These are phyloP conservation scores for Neolamprologus fasciatus DNA, from an alignment of 2,113 vertebrate genomes.

Conservation along the genomic window DNA sequence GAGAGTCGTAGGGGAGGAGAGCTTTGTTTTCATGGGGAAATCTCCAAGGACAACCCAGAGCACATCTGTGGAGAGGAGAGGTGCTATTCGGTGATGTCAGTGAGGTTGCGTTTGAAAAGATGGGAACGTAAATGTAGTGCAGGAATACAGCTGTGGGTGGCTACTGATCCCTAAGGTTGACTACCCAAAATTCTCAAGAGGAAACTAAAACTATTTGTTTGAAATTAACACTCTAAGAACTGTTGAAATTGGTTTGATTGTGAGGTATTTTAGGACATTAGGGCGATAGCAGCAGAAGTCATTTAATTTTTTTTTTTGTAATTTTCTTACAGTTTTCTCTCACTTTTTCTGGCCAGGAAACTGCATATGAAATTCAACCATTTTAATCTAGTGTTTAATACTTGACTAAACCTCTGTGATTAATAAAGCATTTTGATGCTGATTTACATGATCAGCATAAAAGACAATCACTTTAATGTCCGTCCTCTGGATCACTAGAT, in stretches of 20 bases:
- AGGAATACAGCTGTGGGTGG: not conserved
- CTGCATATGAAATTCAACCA: not conserved
- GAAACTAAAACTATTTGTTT: not conserved
- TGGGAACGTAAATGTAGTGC: not conserved
- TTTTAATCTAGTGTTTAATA: not conserved
- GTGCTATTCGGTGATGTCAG: not conserved
- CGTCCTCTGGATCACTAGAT: not conserved
- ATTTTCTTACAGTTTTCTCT: not conserved
- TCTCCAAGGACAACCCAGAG: slow-evolving; percentile 44
- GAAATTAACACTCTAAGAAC: not conserved
- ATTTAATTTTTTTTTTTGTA: not conserved
- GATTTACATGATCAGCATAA: not conserved
- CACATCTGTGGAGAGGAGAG: slow-evolving; percentile 30
- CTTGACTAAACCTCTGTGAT: not conserved
- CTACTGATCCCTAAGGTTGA: not conserved
- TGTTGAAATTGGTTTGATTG: not conserved
- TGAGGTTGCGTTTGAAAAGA: not conserved
- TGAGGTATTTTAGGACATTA: not conserved
- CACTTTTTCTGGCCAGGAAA: not conserved
- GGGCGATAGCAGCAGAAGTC: not conserved
- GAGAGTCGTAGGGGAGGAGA: not conserved
- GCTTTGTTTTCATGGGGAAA: slow-evolving; percentile 45
- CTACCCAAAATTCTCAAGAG: not conserved
- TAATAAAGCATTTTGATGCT: not conserved
- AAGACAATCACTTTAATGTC: not conserved